Percentiles rank a stretch among this genome's conserved stretches.
Evolutionary conservation across 2,888 invertebrate species (phyloP).

Genomic region (Amphiduros pacificus): DNA sequence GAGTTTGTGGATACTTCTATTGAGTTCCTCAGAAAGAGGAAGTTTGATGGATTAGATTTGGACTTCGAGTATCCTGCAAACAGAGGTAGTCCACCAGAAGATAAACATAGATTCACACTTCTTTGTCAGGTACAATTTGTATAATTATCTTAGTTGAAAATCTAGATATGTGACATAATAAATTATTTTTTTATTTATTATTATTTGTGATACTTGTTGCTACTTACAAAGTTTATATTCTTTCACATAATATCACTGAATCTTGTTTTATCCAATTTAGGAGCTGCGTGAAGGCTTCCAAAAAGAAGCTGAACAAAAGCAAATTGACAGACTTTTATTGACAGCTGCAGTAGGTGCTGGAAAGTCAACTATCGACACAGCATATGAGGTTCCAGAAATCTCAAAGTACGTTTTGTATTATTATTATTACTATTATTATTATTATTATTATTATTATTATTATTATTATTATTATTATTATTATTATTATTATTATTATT

Average conservation of each 20-base stretch:
- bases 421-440: no score
- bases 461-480: no score
- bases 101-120: conserved; percentile 37
- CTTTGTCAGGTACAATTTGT: conserved; percentile 10
- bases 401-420: conserved; percentile 17
- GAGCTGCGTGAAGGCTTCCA: conserved; percentile 35
- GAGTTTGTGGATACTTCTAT: conserved; percentile 35
- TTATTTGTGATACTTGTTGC: no score
- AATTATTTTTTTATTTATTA: neutral
- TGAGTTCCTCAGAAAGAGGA: conserved; percentile 31
- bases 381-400: conserved; percentile 15
- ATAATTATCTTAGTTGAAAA: neutral
- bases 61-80: conserved; percentile 46
- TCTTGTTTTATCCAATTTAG: neutral
- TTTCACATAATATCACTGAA: neutral
- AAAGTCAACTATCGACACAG: conserved; percentile 25
- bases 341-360: conserved; percentile 50
- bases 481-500: no score
- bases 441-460: no score
- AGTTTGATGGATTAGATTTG: conserved; percentile 41
- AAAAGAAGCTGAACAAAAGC: conserved; percentile 34
- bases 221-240: neutral
- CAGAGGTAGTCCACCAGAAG: conserved; percentile 38
- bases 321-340: conserved; percentile 37
- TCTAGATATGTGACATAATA: neutral